These are phyloP conservation scores for Yponomeuta malinellus DNA, from an alignment of 2,888 invertebrate species.

Conservation along the genomic window DNA sequence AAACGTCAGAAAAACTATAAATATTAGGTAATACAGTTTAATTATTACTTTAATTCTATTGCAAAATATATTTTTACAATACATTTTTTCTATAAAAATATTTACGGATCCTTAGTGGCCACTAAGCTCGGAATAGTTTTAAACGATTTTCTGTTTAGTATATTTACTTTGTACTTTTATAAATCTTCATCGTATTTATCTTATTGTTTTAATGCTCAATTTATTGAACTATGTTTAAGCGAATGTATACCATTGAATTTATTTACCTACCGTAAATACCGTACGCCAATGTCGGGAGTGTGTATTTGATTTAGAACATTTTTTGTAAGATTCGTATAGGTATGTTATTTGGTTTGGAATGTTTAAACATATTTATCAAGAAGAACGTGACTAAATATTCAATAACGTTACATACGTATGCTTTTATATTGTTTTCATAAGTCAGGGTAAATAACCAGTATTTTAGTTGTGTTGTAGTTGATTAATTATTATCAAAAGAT, in stretches of 20 bases:
- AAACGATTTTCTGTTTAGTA: too few relatives aligned
- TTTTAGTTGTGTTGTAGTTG: too few relatives aligned
- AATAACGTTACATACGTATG: not conserved
- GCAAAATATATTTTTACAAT: too few relatives aligned
- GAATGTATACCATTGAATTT: not conserved
- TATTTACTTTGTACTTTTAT: too few relatives aligned
- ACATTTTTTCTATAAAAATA: too few relatives aligned
- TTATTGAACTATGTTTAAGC: not conserved
- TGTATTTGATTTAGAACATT: not conserved
- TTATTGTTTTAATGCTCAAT: slow-evolving; percentile 2
- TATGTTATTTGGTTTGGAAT: not conserved
- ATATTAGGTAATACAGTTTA: too few relatives aligned
- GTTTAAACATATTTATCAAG: not conserved
- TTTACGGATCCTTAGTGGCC: too few relatives aligned
- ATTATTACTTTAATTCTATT: too few relatives aligned
- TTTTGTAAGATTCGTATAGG: not conserved
- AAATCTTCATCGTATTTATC: not conserved
- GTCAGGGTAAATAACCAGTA: not conserved
- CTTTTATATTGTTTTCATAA: not conserved
- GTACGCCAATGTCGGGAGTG: not conserved
- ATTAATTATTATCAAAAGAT: too few relatives aligned
- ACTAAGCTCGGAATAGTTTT: too few relatives aligned
- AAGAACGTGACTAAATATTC: not conserved
- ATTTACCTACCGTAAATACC: not conserved
- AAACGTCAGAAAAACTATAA: too few relatives aligned